Percentiles rank a stretch among this genome's conserved stretches.
phyloP scores from a whole-genome alignment of 2,888 invertebrate species.

The Drosophila colorata region DNA sequence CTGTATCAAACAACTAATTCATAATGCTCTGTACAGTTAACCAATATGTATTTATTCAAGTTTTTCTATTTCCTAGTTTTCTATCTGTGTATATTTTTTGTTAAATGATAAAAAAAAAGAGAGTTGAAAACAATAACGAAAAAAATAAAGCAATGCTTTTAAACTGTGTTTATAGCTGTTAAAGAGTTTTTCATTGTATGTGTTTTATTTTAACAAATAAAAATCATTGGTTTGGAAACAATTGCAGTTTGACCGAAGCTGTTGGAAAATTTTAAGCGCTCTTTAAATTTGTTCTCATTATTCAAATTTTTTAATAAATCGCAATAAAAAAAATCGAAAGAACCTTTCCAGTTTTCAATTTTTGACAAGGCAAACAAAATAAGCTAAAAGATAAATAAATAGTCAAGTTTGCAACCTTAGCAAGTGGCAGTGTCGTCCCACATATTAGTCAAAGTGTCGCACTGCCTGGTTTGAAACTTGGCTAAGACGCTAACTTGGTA shows the following conservation, averaged over 20 bases:
- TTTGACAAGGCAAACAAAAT: no score
- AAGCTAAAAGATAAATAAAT: neutral
- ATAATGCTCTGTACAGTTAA: slow-evolving; percentile 61
- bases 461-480: neutral
- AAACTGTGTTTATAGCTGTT: slow-evolving; percentile 32
- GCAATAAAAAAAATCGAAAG: no score
- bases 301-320: no score
- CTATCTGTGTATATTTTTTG: slow-evolving; percentile 70
- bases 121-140: slow-evolving; percentile 34
- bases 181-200: neutral
- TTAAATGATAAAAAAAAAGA: slow-evolving; percentile 49
- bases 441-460: neutral
- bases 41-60: slow-evolving; percentile 62
- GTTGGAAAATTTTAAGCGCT: no score
- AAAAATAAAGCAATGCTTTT: slow-evolving; percentile 51
- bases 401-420: slow-evolving; percentile 15
- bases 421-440: neutral
- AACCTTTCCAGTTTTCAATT: no score
- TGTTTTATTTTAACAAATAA: neutral
- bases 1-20: slow-evolving; percentile 29
- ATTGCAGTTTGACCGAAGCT: no score
- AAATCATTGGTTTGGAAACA: no score
- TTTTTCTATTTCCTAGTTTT: slow-evolving; percentile 58
- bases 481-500: slow-evolving; percentile 1
- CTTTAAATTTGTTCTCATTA: no score